A percentile compares a stretch with the other conserved stretches of the same genome.
These are phyloP conservation scores for Anabas testudineus DNA, from an alignment of 2,797 vertebrate genomes.

Conservation along the genomic window DNA sequence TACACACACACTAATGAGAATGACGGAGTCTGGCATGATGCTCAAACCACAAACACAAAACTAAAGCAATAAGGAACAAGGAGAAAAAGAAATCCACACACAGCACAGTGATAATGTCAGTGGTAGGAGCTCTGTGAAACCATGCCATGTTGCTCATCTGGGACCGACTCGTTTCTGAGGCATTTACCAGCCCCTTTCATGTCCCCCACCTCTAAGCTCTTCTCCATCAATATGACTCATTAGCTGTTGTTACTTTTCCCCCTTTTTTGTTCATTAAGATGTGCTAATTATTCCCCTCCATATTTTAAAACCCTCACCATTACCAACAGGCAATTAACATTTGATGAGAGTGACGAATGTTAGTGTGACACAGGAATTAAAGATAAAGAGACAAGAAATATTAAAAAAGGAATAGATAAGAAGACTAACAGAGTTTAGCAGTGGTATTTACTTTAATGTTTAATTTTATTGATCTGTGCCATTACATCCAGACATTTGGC, in stretches of 20 bases:
- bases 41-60: slow-evolving; percentile 8
- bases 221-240: slow-evolving; percentile 80
- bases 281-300: slow-evolving; percentile 87
- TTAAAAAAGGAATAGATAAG: slow-evolving; percentile 17
- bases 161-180: slow-evolving; percentile 76
- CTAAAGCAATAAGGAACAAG: background rate
- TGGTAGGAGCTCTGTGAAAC: slow-evolving; percentile 44
- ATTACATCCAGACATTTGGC: slow-evolving; percentile 39
- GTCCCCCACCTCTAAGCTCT: slow-evolving; percentile 77
- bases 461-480: slow-evolving; percentile 59
- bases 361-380: slow-evolving; percentile 69
- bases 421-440: slow-evolving; percentile 36
- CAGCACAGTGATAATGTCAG: slow-evolving; percentile 34
- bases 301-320: slow-evolving; percentile 79
- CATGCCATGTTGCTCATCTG: slow-evolving; percentile 64
- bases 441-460: slow-evolving; percentile 60
- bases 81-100: background rate
- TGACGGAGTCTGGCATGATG: slow-evolving; percentile 8
- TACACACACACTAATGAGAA: slow-evolving; percentile 15
- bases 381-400: slow-evolving; percentile 50
- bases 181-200: slow-evolving; percentile 84
- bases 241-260: slow-evolving; percentile 78
- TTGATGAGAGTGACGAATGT: slow-evolving; percentile 75
- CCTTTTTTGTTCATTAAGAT: slow-evolving; percentile 83
- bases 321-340: slow-evolving; percentile 83